Evolutionary conservation across 2,888 invertebrate genomes (phyloP).

Genomic region (Ochlodes sylvanus): DNA sequence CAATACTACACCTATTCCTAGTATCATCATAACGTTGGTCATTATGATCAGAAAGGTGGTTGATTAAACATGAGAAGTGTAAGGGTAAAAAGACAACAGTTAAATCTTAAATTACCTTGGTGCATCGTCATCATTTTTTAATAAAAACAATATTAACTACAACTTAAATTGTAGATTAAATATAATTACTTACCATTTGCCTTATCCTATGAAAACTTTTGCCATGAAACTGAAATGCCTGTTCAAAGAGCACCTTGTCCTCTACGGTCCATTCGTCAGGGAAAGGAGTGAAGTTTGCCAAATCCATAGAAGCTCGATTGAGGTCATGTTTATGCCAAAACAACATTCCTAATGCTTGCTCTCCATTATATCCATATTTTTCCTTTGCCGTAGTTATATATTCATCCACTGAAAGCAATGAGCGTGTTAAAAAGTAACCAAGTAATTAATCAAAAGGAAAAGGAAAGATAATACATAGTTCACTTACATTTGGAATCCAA

Average conservation of each 20-base stretch:
- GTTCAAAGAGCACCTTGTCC: slow-evolving; percentile 98
- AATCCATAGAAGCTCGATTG: slow-evolving; percentile 95
- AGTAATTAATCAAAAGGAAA: background rate
- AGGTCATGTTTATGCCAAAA: slow-evolving; percentile 99
- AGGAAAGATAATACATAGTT: background rate
- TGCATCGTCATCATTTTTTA: no score
- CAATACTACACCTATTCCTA: no score
- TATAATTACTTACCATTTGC: slow-evolving; percentile 92
- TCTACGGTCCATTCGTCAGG: slow-evolving; percentile 99
- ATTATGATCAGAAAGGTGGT: no score
- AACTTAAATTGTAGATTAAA: background rate
- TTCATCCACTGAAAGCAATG: slow-evolving; percentile 92
- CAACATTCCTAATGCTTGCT: slow-evolving; percentile 98
- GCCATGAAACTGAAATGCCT: slow-evolving; percentile 99
- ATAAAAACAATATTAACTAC: no score
- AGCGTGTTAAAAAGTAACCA: background rate
- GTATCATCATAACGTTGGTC: no score
- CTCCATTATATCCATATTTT: slow-evolving; percentile 98
- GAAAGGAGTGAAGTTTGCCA: slow-evolving; percentile 98
- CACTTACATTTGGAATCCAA: slow-evolving; percentile 94
- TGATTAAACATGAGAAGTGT: no score
- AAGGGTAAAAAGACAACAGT: no score
- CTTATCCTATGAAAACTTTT: slow-evolving; percentile 98
- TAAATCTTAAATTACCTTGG: no score
- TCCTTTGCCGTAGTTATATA: slow-evolving; percentile 97